Evolutionary conservation across 1,140 invertebrate genomes (phyloP).

Genomic region (Achroia grisella): DNA sequence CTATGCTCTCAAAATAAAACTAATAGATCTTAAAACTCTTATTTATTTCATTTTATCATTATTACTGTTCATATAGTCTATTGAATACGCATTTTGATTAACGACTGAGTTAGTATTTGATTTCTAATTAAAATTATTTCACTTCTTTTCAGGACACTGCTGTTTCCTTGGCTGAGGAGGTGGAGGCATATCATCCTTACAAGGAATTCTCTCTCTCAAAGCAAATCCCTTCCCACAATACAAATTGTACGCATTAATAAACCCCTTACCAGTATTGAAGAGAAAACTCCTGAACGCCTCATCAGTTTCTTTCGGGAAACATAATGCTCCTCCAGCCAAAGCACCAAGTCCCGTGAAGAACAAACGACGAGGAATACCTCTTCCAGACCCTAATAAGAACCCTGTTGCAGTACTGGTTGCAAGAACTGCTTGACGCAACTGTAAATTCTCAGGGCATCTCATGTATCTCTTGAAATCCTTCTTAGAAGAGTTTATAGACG

Average conservation of each 20-base stretch:
- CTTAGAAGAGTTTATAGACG: conserved; percentile 11
- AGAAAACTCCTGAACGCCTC: conserved; percentile 24
- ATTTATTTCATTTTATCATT: too few relatives aligned
- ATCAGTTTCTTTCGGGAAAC: conserved; percentile 52
- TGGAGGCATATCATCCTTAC: conserved; percentile 35
- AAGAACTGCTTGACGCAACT: conserved; percentile 22
- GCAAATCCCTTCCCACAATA: conserved; percentile 19
- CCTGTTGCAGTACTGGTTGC: conserved; percentile 21
- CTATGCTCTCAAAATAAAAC: too few relatives aligned
- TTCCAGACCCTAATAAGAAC: conserved; percentile 22
- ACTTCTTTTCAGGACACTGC: conserved; percentile 23
- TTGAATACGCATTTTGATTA: too few relatives aligned
- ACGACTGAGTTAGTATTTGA: too few relatives aligned
- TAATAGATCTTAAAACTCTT: too few relatives aligned
- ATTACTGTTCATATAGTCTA: too few relatives aligned
- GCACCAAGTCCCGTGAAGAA: conserved; percentile 31
- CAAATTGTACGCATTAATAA: conserved; percentile 31
- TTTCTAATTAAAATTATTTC: conserved; percentile 11
- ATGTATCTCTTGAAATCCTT: conserved; percentile 28
- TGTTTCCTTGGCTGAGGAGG: conserved; percentile 9
- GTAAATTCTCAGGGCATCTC: conserved; percentile 29
- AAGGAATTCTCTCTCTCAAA: conserved; percentile 34
- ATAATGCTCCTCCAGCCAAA: conserved; percentile 31
- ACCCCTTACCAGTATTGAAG: conserved; percentile 22
- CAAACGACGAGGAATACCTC: conserved; percentile 25